Evolutionary conservation across 2,888 invertebrate species (phyloP), one percentile per base, ranked within the genome.

Genomic region (Oxystoma pomonae): DNA sequence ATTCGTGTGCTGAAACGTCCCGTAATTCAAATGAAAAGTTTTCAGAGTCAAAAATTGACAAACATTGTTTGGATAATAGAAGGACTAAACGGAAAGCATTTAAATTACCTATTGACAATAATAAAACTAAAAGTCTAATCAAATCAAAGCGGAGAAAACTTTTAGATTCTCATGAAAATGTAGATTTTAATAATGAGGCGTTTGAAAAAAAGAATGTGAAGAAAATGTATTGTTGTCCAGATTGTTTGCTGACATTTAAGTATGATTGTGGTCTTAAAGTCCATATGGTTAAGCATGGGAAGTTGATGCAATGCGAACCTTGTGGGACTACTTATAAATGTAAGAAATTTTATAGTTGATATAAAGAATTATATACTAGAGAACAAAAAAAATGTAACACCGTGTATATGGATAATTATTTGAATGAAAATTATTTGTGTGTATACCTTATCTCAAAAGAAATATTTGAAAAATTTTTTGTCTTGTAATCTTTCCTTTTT

Each of bases 271-370:
- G 71, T 22, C 70, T 75, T 18, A 72, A 71, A 61, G 69, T 70
- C 19, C 79, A 78, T 68, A 68, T 72, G 55, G 35, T 74, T 2
- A 77, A 75, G 65, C 77, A 78, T 69, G 73, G 75, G 2, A 72
- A 71, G 55, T 72, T 70, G 61, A 58, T 74, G 52, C 69, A 70
- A 35, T 79, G 78, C 71, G 73, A 72, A 67, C 67, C 77, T n/a
- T 79, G 79, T 65, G 65, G 65, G 5, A 68, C 73, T 68, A 71
- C 75, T 68, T 78, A 78, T 68, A 68, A 63, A 56, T 69, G 78
- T 78, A 75, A 72, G 75, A 71, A 5, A 20, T 55, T 53, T 53
- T 53, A 3, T n/a, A n/a, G n/a, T n/a, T n/a, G n/a, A n/a, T n/a
- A n/a, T n/a, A n/a, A n/a, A n/a, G n/a, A n/a, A n/a, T n/a, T n/a